Evolutionary conservation across 2,888 invertebrate genomes (phyloP), one percentile per base, ranked within the genome.

Genomic region (Erpobdella octoculata): DNA sequence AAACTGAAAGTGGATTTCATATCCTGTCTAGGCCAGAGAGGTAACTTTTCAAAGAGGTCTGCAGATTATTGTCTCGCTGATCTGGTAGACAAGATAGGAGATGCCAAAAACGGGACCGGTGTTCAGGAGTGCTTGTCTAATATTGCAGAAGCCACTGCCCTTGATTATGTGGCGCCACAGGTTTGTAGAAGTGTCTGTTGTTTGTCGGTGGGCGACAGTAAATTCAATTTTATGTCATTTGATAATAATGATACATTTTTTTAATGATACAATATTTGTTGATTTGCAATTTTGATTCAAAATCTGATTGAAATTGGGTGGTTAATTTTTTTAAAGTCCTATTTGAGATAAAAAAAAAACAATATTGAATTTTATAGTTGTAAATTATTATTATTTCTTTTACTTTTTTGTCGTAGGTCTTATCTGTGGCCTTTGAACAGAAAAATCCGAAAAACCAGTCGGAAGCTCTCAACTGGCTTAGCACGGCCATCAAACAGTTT

Each of bases 361-460:
- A 62, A 28, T 28, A 12, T 12, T 62, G 62, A 18, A 6, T 21
- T 1, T 33, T 5, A 18, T n/a, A 2, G 46, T 15, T 46, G 46
- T 25, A 21, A 59, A 59, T 59, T 9, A 59, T 12, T 18, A 12
- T n/a, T n/a, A 12, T 41, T n/a, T 15, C 46, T 41, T 28, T 36
- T 8, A 41, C 70, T 72, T 71, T 8, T 25, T n/a, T 36, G 46
- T 35, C 64, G 37, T 33, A 73, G 72, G 74, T 73, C n/a, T 21
- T 75, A 33, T 35, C 21, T 5, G 89, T 88, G 80, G 90, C 91
- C 0, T 91, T 92, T 83, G 88, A 80, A 41, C 92, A 93, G 82
- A 93, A 92, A 84, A 93, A 90, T 80, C 93, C 93, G 0, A 93
- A 93, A 83, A 91, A 92, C 53, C 91, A 92, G 79, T 88, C 90